phyloP scores from a whole-genome alignment of 2,797 vertebrate genomes.

The Gymnoscopelus braueri region DNA sequence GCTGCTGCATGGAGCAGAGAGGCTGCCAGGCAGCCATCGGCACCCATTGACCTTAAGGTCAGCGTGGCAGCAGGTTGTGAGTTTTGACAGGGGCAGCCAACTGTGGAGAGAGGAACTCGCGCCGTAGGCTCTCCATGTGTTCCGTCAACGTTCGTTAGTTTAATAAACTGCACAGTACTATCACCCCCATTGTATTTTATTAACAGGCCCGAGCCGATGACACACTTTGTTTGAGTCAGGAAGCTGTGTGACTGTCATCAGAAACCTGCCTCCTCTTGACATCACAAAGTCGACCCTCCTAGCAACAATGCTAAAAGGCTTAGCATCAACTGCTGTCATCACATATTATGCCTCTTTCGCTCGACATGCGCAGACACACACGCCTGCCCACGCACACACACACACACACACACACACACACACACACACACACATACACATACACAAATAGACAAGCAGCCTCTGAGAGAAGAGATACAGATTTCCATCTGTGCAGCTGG shows the following conservation, averaged over 20 bases:
- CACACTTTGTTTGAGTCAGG: conserved; percentile 54
- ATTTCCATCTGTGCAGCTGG: conserved; percentile 49
- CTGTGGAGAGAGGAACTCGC: conserved; percentile 70
- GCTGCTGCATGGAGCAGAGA: conserved; percentile 48
- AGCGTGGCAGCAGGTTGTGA: conserved; percentile 79
- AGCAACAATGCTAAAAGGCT: conserved; percentile 69
- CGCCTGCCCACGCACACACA: conserved; percentile 8
- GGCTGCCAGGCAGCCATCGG: conserved; percentile 63
- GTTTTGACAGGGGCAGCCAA: conserved; percentile 79
- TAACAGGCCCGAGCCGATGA: conserved; percentile 68
- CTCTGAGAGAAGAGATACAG: conserved; percentile 36
- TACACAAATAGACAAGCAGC: not conserved
- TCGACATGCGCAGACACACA: conserved; percentile 35
- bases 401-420: conserved; percentile 3
- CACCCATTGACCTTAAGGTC: conserved; percentile 76
- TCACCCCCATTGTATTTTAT: conserved; percentile 68
- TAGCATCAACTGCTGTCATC: conserved; percentile 64
- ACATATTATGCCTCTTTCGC: conserved; percentile 53
- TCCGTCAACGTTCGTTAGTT: conserved; percentile 75
- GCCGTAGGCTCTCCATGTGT: conserved; percentile 60
- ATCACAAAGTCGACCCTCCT: conserved; percentile 51
- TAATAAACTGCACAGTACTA: conserved; percentile 68
- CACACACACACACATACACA: conserved; percentile 1
- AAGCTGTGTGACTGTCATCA: conserved; percentile 61
- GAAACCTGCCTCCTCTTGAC: conserved; percentile 62